Base-by-base conservation (phyloP, 2,888 invertebrate genomes). In the Neoascia interrupta region DNA sequence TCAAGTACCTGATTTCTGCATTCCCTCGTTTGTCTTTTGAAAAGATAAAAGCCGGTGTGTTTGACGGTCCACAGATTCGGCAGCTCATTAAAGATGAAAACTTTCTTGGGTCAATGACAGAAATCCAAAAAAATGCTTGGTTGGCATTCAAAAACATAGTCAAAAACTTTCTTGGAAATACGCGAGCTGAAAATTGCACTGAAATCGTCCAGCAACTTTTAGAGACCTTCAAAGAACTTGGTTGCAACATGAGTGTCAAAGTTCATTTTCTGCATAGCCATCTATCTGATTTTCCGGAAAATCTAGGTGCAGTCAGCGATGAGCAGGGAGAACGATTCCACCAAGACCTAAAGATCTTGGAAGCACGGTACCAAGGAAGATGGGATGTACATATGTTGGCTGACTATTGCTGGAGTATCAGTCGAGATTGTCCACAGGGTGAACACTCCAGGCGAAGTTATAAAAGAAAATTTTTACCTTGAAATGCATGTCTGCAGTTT, bases 21-120 rank as follows among this genome's bases (percentile, higher is more conserved):
- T 43, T 43, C 11, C 43, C 43, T 5, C 19, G 21, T 3, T 21
- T 43, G 3, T 21, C n/a, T 2, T 8, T 21, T 5, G 43, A n/a
- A 6, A 43, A 43, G 11, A 1, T 43, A 11, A 43, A 43, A 10
- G 43, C 19, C 10, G 21, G 18, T 6, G 21, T 43, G 3, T 21
- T 43, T 43, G 21, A n/a, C n/a, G 21, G 43, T n/a, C 43, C 43
- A 16, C 16, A 39, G 18, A 39, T 39, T 5, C 37, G 37, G 8
- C 15, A 16, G 18, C 5, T 39, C 10, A 16, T 39, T 5, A 39
- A 39, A 18, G 16, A 39, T 11, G 5, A 5, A 16, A 15, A 16
- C 5, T 39, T 39, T 39, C 6, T 16, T 16, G 6, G 1, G 2
- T 6, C 6, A 6, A 16, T 39, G 16, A 16, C 5, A 1, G 39